Conservation (phyloP, 30 jellyfish, hydroid and myxozoan genomes). For the Aurelia sp. region DNA sequence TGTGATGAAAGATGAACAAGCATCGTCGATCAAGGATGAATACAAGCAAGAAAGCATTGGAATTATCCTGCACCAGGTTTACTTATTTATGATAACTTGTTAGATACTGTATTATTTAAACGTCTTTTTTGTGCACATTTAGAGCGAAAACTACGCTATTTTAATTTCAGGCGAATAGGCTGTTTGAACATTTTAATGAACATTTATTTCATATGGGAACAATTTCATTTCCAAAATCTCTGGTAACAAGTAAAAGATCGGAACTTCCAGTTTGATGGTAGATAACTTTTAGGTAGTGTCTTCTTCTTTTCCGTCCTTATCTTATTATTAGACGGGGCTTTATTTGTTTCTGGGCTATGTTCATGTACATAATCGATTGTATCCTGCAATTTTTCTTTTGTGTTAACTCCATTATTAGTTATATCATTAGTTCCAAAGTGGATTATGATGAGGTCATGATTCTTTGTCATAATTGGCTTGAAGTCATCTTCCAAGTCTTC, state of each 20-base stretch:
- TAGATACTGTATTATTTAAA: neutral
- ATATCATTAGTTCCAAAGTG: conserved; percentile 56
- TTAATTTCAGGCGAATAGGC: no score
- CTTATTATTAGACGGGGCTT: no score
- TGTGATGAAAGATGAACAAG: conserved; percentile 68
- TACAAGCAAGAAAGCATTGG: conserved; percentile 70
- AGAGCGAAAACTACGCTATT: neutral
- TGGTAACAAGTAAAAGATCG: no score
- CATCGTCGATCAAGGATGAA: conserved; percentile 64
- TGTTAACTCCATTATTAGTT: conserved; percentile 28
- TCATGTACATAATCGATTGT: neutral
- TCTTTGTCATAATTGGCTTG: conserved; percentile 12
- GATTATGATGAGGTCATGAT: neutral
- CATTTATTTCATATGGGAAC: no score
- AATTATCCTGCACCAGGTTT: conserved; percentile 81
- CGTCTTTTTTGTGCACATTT: neutral
- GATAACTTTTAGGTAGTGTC: no score
- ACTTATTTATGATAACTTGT: neutral
- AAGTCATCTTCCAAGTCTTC: conserved; percentile 11
- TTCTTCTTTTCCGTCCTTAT: no score
- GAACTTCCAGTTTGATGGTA: no score
- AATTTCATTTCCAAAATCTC: no score
- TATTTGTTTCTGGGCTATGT: no score
- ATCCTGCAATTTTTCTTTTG: conserved; percentile 15
- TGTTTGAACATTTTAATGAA: no score